Evolutionary conservation across 1,140 invertebrate species (phyloP).

Genomic region (Drosophila sulfurigaster): DNA sequence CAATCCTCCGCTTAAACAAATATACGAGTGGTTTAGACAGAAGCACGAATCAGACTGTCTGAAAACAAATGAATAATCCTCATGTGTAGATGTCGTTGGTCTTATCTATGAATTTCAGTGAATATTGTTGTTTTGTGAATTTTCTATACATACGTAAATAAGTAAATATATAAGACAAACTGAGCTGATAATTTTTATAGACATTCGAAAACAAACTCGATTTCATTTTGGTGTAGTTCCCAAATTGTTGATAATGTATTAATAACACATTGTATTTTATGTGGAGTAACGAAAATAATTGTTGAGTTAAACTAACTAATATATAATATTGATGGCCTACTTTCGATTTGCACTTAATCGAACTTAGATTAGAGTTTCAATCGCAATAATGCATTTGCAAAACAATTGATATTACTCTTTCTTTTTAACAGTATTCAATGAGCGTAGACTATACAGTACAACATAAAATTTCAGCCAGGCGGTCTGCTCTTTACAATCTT

Average conservation of each 20-base stretch:
- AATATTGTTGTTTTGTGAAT: slow-evolving; percentile 3
- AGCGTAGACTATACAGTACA: not conserved
- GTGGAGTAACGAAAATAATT: too few species aligned
- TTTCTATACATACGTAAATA: not conserved
- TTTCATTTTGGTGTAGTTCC: not conserved
- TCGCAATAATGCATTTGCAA: too few species aligned
- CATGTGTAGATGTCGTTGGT: slow-evolving; percentile 1
- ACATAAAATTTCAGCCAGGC: slow-evolving; percentile 5
- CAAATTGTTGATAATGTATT: not conserved
- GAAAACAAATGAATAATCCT: slow-evolving; percentile 1
- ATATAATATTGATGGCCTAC: too few species aligned
- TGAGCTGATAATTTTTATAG: not conserved
- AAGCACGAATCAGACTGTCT: slow-evolving; percentile 51
- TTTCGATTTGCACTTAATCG: too few species aligned
- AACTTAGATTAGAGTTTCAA: too few species aligned
- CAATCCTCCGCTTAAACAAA: not conserved
- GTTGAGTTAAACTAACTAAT: too few species aligned
- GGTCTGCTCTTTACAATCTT: slow-evolving; percentile 16
- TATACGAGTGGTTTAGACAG: slow-evolving; percentile 32
- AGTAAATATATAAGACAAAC: slow-evolving; percentile 1
- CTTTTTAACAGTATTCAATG: not conserved
- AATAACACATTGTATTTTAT: not conserved
- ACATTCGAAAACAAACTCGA: slow-evolving; percentile 18
- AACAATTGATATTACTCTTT: too few species aligned
- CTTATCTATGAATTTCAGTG: slow-evolving; percentile 43